Percentiles rank a stretch among this genome's conserved stretches.
These are phyloP conservation scores for Toxotes lorentzi DNA, from an alignment of 2,797 vertebrate species.

Conservation along the genomic window DNA sequence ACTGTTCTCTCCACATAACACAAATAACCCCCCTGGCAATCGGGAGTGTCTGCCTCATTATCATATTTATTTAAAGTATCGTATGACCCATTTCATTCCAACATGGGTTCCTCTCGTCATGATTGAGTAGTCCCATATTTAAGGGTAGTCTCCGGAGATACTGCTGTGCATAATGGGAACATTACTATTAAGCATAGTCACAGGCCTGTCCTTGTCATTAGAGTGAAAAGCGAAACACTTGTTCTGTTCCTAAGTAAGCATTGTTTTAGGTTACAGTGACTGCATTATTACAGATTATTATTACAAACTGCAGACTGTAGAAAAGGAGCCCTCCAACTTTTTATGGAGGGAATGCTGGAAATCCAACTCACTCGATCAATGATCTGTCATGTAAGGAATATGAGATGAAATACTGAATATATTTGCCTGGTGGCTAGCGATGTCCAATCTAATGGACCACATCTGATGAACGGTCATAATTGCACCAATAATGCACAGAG, in stretches of 20 bases:
- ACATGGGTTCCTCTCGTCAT: slow-evolving; percentile 76
- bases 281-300: slow-evolving; percentile 17
- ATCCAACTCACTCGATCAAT: slow-evolving; percentile 72
- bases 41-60: slow-evolving; percentile 82
- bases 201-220: slow-evolving; percentile 73
- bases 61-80: slow-evolving; percentile 89
- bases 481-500: slow-evolving; percentile 65
- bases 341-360: slow-evolving; percentile 50
- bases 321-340: slow-evolving; percentile 41
- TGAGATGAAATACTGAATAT: slow-evolving; percentile 66
- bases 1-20: slow-evolving; percentile 67
- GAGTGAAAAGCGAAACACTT: slow-evolving; percentile 50
- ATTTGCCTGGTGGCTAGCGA: slow-evolving; percentile 58
- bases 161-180: slow-evolving; percentile 77
- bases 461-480: slow-evolving; percentile 72
- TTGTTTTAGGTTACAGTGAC: slow-evolving; percentile 65
- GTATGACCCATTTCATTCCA: slow-evolving; percentile 85
- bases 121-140: slow-evolving; percentile 83
- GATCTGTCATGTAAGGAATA: slow-evolving; percentile 76
- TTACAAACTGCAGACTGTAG: slow-evolving; percentile 38
- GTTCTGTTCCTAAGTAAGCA: slow-evolving; percentile 57
- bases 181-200: slow-evolving; percentile 75
- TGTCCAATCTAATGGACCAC: slow-evolving; percentile 71
- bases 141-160: slow-evolving; percentile 79
- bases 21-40: slow-evolving; percentile 79